A percentile compares a stretch with the other conserved stretches of the same genome.
phyloP scores from a whole-genome alignment of 2,797 vertebrate genomes.

The Geotria australis region DNA sequence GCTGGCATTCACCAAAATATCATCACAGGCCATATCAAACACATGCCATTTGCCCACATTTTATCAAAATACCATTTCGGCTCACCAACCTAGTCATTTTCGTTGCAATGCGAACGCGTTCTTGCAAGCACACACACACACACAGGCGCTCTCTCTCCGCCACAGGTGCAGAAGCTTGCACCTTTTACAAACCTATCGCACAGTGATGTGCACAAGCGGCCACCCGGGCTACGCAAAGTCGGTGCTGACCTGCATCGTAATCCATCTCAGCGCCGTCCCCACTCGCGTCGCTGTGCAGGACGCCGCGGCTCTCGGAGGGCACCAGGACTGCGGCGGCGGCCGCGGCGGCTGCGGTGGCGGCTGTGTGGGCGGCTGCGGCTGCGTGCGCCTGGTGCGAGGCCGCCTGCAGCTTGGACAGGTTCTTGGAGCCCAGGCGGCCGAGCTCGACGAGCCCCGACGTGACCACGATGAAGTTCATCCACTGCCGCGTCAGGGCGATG shows the following conservation, averaged over 20 bases:
- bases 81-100: background rate
- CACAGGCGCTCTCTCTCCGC: no score
- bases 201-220: no score
- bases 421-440: conserved; percentile 42
- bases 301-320: conserved; percentile 15
- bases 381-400: conserved; percentile 10
- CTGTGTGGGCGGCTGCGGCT: background rate
- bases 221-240: no score
- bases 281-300: conserved; percentile 78
- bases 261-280: conserved; percentile 90
- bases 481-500: conserved; percentile 78
- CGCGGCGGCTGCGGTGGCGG: background rate
- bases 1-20: no score
- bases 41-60: no score
- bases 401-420: conserved; percentile 32
- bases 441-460: conserved; percentile 88
- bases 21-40: no score
- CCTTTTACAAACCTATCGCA: no score
- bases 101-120: background rate
- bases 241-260: conserved; percentile 50
- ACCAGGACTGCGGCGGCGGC: background rate
- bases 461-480: conserved; percentile 99
- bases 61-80: no score
- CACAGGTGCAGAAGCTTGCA: no score
- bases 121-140: background rate